phyloP scores from a whole-genome alignment of 2,888 invertebrate species.

The Listrodromus nycthemerus region DNA sequence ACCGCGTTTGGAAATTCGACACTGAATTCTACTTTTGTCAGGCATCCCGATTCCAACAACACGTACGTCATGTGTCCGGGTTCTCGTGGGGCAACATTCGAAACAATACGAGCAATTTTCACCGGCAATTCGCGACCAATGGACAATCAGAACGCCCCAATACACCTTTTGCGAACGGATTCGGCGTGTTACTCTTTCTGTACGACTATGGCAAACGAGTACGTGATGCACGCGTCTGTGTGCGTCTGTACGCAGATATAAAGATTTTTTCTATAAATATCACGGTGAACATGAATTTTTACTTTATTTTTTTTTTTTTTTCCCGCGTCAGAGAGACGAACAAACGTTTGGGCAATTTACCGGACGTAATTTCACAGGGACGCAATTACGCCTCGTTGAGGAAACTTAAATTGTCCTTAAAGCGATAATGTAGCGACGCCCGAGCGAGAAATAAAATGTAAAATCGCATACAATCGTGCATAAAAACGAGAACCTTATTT shows the following conservation, averaged over 20 bases:
- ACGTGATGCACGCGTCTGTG: no score
- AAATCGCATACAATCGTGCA: slow-evolving; percentile 23
- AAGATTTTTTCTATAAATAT: no score
- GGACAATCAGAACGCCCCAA: slow-evolving; percentile 18
- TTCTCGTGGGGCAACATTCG: slow-evolving; percentile 4
- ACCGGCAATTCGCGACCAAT: slow-evolving; percentile 6
- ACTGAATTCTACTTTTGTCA: slow-evolving; percentile 17
- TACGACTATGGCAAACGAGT: background rate
- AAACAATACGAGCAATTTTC: slow-evolving; percentile 32
- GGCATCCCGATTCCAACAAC: background rate
- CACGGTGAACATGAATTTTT: no score
- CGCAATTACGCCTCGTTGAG: background rate
- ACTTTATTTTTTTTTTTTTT: background rate
- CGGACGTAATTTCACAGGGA: background rate
- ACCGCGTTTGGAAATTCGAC: slow-evolving; percentile 10
- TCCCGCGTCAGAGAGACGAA: no score
- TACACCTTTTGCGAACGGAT: background rate
- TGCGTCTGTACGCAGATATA: no score
- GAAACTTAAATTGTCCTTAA: slow-evolving; percentile 35
- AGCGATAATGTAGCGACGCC: background rate
- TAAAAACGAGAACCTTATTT: slow-evolving; percentile 20
- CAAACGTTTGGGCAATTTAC: background rate
- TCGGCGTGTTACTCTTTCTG: background rate
- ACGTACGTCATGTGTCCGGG: background rate
- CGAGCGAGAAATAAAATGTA: slow-evolving; percentile 13